Evolutionary conservation across 92 coral and sea anemone species (phyloP).

Genomic region (Blastomussa wellsi): DNA sequence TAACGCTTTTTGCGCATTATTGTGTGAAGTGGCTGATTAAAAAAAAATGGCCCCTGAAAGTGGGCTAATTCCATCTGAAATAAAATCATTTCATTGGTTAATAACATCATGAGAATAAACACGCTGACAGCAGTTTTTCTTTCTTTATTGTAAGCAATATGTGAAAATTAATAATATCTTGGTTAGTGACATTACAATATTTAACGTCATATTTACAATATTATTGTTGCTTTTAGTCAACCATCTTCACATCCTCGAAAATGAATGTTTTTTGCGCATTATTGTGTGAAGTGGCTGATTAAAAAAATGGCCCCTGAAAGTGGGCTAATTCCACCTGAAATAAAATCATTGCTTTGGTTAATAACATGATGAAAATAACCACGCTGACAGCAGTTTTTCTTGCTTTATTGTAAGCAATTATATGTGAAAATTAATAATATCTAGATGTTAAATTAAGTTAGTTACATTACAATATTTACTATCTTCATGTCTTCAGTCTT

Average conservation of each 20-base stretch:
- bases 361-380: not conserved
- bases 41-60: not conserved
- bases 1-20: not conserved
- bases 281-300: not conserved
- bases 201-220: no score
- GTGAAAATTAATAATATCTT: not conserved
- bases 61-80: not conserved
- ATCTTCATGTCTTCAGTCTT: not conserved
- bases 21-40: not conserved
- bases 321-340: not conserved
- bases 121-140: not conserved
- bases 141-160: not conserved
- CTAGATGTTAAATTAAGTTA: not conserved
- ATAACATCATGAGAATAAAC: not conserved
- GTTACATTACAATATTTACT: not conserved
- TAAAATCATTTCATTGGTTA: not conserved
- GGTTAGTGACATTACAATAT: no score
- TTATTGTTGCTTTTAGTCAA: no score
- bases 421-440: not conserved
- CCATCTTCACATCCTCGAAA: not conserved
- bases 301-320: not conserved
- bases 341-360: not conserved
- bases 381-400: not conserved
- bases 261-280: not conserved
- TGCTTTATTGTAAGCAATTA: not conserved